Evolutionary conservation across 64 coral and sea anemone genomes (phyloP), one percentile per base, ranked within the genome.

Genomic region (Porites australiensis): DNA sequence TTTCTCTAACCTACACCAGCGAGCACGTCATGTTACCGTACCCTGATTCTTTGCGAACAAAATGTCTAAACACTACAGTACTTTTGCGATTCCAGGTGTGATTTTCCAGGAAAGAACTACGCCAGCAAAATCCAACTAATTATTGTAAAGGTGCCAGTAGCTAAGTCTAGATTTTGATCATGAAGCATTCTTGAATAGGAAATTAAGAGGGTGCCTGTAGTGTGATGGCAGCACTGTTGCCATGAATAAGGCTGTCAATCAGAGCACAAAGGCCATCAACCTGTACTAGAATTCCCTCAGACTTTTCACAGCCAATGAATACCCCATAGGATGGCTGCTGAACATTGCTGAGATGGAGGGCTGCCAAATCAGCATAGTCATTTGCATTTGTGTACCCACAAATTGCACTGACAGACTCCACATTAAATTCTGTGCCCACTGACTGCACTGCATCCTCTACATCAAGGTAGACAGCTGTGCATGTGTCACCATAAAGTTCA

Each of bases 31-130:
- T 75, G 72, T 75, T 75, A 50, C 72, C 50, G 6, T 4, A 75
- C 72, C 72, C 47, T 75, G 22, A 75, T 75, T 75, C 45, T 47
- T 48, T 13, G 72, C 72, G 72, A 7, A 5, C 54, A 8, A 73
- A 73, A 73, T 73, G 70, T 73, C 70, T 46, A 79, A 79, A 79
- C 77, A 79, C 77, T 79, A 79, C 53, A 45, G 27, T 37, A 37
- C 27, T 37, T 37, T 37, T 37, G 27, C 27, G 27, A 37, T 37
- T 37, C 27, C 27, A 37, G 27, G 27, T 37, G 27, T 37, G 27
- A 37, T 37, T 37, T 37, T 37, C 27, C 27, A 37, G 27, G 27
- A 37, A 37, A 37, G 27, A 37, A 37, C 27, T 37, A 37, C 27
- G 27, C 1, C 27, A 37, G 27, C 27, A 37, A 37, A 37, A 37